A percentile compares a stretch with the other conserved stretches of the same genome.
Conservation (phyloP, 2,888 invertebrate genomes). For the Glaucopsyche alexis region DNA sequence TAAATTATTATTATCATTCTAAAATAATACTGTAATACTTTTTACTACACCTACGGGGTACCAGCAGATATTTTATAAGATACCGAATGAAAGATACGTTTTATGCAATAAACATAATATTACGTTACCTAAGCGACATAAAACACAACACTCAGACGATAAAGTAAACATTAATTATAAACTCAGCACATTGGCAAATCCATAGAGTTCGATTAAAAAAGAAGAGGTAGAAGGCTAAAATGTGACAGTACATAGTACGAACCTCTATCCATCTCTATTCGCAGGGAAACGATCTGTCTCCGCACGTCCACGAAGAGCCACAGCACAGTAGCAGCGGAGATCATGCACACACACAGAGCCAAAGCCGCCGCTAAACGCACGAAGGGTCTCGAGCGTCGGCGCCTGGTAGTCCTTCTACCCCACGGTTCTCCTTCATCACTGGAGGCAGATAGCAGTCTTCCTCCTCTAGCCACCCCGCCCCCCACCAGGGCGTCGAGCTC, state of each 20-base stretch:
- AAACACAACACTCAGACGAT: too few relatives aligned
- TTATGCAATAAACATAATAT: too few relatives aligned
- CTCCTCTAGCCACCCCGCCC: slow-evolving; percentile 71
- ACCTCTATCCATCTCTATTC: slow-evolving; percentile 85
- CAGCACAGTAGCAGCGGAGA: slow-evolving; percentile 83
- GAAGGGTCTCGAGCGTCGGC: slow-evolving; percentile 73
- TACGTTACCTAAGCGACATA: too few relatives aligned
- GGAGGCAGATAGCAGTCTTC: slow-evolving; percentile 82
- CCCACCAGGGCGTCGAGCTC: slow-evolving; percentile 86
- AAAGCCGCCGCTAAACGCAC: slow-evolving; percentile 81
- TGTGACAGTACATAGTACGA: slow-evolving; percentile 42
- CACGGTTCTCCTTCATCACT: slow-evolving; percentile 80
- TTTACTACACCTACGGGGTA: too few relatives aligned
- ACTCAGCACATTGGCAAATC: not conserved
- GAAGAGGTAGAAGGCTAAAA: not conserved
- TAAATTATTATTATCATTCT: too few relatives aligned
- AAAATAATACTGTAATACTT: too few relatives aligned
- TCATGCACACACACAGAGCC: slow-evolving; percentile 81
- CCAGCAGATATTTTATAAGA: too few relatives aligned
- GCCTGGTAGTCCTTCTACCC: slow-evolving; percentile 60
- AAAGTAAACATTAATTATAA: too few relatives aligned
- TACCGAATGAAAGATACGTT: too few relatives aligned
- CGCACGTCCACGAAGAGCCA: slow-evolving; percentile 85
- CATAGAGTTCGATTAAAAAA: not conserved
- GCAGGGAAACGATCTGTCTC: slow-evolving; percentile 82